Percentiles rank a stretch among this genome's conserved stretches.
These are phyloP conservation scores for Eupithecia pulchellata DNA, from an alignment of 2,888 invertebrate species.

Conservation along the genomic window DNA sequence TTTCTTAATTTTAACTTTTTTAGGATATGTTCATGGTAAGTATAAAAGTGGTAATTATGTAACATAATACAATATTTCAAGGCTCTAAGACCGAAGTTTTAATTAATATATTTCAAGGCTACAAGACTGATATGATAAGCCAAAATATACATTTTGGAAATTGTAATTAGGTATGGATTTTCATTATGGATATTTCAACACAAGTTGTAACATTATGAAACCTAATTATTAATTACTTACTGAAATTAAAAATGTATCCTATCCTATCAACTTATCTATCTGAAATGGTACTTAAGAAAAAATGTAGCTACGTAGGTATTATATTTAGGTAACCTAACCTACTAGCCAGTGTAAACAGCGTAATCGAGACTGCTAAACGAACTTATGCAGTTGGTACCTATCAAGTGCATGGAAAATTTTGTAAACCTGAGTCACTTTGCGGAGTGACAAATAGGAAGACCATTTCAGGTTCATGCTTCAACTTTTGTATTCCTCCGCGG, in stretches of 20 bases:
- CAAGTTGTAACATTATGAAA: background rate
- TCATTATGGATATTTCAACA: background rate
- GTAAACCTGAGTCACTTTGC: background rate
- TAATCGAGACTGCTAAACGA: background rate
- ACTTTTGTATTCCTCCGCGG: background rate
- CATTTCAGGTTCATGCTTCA: background rate
- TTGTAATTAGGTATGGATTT: background rate
- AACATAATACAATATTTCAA: background rate
- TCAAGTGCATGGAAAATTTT: conserved; percentile 15
- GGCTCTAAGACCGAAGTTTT: background rate
- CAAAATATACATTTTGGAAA: background rate
- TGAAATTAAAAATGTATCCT: background rate
- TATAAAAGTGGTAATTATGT: background rate
- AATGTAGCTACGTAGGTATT: background rate
- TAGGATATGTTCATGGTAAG: background rate
- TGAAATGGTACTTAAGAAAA: background rate
- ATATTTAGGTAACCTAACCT: background rate
- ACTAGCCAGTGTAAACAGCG: background rate
- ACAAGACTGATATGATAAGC: background rate
- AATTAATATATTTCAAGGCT: background rate
- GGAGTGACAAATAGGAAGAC: background rate
- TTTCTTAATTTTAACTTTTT: background rate
- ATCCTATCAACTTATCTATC: background rate
- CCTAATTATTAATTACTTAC: background rate
- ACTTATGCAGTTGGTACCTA: background rate